Evolutionary conservation across 2,888 invertebrate genomes (phyloP), one percentile per base, ranked within the genome.

Genomic region (Rotaria macrura): DNA sequence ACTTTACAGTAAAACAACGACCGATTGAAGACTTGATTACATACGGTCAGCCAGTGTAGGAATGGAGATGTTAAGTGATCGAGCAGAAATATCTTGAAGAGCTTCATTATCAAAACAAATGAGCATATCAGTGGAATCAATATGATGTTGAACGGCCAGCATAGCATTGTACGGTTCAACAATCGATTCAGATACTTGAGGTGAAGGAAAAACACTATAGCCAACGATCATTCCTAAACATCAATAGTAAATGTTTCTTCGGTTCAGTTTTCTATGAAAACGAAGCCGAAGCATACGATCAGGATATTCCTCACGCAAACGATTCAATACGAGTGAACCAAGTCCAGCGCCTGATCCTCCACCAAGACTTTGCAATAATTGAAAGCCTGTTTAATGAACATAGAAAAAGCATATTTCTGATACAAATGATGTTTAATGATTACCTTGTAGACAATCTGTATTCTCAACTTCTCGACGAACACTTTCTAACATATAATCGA

Each of bases 71-170:
- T 79, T 79, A 12, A 79, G 12, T 25, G 79, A 23, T 43, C 79
- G 79, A 43, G 2, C 25, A 43, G n/a, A 43, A 25, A 79, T 79
- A n/a, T 79, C 43, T 43, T 43, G 43, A 12, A 79, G 25, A 25
- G 79, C 79, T 79, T 79, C 79, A 79, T 79, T 79, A 79, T 79
- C 79, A 25, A 79, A 40, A 79, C 79, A 79, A 9, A 43, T 40
- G 20, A 40, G 14, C 23, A 40, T 40, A 79, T 79, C 79, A n/a
- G 79, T 40, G 9, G 6, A 25, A 10, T 79, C 79, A 40, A 43
- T 40, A 23, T 40, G 40, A 40, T 79, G 6, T 43, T 79, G 79
- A 25, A 20, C 12, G 10, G 43, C 40, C 9, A 79, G 25, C n/a
- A 79, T 12, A 43, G 40, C 40, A 79, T 79, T 79, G 10, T 79